Base-by-base conservation (phyloP, 2,888 invertebrate species). In the Rhagophthalmus giganteus region DNA sequence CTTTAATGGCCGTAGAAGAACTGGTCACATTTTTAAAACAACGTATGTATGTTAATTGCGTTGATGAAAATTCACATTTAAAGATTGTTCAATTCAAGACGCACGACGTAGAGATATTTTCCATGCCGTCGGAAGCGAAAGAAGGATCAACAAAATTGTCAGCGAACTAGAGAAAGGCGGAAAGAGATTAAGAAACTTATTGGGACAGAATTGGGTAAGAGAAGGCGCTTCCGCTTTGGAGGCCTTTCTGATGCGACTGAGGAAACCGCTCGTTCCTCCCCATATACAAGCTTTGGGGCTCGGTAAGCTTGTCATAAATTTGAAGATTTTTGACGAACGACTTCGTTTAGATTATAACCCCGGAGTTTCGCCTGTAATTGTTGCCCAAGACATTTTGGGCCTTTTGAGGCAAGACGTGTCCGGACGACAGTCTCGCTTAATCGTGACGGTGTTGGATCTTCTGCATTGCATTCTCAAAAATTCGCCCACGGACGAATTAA, bases 341-440 rank as follows among this genome's bases (percentile, higher is more conserved):
- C n/a, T n/a, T n/a, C n/a, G n/a, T 64, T 24, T 47, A 75, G 76
- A 73, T 50, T 74, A 75, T 28, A 76, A 74, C 62, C 71, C 70
- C 15, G 75, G 74, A 15, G 69, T 78, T 40, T 66, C 69, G 2
- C 71, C 76, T 1, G 74, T 75, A 60, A 58, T 74, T 11, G 73
- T 79, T 2, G 79, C 78, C 1, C 68, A 70, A n/a, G 79, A 79
- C 57, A 75, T 77, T 9, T 54, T 78, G 13, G 79, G 78, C 15
- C 58, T 79, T 11, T 69, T 79, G 56, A 69, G 67, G 12, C 76
- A 79, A 57, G 77, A 78, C 54, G 63, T 78, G 4, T 54, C 65
- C 0, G 73, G 72, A 12, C 69, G 76, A 24, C 78, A 78, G 54
- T 67, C 70, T 3, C 65, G 69, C 25, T 64, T 79, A 6, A 50